Conservation (phyloP, 2,888 invertebrate genomes). For the Seira sanloemensis region DNA sequence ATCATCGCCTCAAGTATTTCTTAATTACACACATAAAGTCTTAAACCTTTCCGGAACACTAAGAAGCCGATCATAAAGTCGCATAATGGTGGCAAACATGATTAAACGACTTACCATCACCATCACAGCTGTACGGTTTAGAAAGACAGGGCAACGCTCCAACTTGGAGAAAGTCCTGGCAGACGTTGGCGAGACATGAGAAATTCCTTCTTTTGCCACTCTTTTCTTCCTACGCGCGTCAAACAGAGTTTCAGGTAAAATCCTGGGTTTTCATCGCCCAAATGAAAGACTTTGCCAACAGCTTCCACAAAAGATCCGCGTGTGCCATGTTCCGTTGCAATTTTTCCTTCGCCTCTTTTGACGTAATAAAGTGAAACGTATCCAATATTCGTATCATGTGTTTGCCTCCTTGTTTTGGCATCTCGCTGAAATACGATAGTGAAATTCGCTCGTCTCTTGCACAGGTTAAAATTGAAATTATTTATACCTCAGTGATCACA, state of each 20-base stretch:
- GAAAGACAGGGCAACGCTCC: too few relatives aligned
- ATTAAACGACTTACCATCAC: too few relatives aligned
- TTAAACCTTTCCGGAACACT: too few relatives aligned
- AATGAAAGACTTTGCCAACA: neutral
- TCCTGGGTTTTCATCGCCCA: neutral
- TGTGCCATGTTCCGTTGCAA: too few relatives aligned
- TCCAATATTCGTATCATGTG: neutral
- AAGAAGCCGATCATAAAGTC: too few relatives aligned
- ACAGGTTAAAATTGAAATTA: conserved; percentile 55
- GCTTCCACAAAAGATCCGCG: neutral
- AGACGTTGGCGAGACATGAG: neutral
- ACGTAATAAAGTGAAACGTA: neutral
- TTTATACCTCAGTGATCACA: conserved; percentile 45
- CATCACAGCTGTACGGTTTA: too few relatives aligned
- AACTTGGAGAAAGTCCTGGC: too few relatives aligned
- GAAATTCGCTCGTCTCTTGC: conserved; percentile 7
- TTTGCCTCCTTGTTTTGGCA: conserved; percentile 10
- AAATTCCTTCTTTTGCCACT: neutral
- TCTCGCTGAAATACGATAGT: neutral
- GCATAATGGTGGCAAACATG: too few relatives aligned
- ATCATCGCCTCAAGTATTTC: too few relatives aligned
- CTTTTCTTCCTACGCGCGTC: neutral
- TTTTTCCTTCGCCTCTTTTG: too few relatives aligned
- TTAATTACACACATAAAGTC: too few relatives aligned
- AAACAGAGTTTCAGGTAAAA: neutral